Conservation (phyloP, 2,797 vertebrate genomes). For the Petrocephalus schoutedeni region DNA sequence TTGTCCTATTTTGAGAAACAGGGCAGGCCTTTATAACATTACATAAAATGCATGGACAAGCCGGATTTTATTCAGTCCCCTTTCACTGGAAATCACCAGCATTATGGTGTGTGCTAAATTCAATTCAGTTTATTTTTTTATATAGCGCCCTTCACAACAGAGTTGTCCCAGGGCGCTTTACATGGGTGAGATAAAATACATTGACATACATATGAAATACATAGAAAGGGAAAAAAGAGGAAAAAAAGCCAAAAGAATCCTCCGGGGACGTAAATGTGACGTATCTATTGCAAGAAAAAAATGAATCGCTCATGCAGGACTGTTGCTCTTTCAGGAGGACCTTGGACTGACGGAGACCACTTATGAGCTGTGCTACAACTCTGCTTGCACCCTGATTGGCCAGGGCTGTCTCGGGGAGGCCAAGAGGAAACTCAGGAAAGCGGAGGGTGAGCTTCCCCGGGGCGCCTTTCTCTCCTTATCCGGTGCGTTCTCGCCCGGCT, state of each 20-base stretch:
- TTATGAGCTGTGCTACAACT: conserved; percentile 93
- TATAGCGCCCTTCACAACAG: no score
- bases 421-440: conserved; percentile 79
- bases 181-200: no score
- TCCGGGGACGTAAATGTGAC: no score
- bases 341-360: conserved; percentile 84
- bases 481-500: not conserved
- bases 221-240: no score
- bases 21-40: not conserved
- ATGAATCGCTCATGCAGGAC: not conserved
- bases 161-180: no score
- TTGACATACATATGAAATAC: no score
- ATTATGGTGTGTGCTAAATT: not conserved
- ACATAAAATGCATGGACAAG: not conserved
- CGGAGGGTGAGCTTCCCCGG: conserved; percentile 74
- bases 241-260: no score
- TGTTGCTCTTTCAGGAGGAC: conserved; percentile 70
- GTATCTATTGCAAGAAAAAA: not conserved
- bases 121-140: no score
- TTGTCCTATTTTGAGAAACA: not conserved
- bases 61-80: not conserved
- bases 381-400: conserved; percentile 84
- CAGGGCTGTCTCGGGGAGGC: conserved; percentile 79
- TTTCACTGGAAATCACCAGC: not conserved
- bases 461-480: not conserved